Conservation (phyloP, 2,888 invertebrate genomes). For the Syritta pipiens region DNA sequence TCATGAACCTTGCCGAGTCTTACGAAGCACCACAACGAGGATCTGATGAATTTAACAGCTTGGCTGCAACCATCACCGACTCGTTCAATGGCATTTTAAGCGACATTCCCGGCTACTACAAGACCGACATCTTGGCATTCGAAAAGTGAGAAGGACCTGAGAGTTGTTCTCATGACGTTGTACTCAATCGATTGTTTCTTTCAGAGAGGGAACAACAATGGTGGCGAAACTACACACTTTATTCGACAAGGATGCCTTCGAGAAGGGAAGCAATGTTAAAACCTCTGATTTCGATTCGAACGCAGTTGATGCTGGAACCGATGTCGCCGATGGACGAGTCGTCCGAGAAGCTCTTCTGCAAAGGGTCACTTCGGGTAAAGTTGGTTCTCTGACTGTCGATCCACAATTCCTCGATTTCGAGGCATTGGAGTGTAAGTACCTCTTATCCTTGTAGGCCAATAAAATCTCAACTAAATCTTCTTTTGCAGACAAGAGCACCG, state of each 20-base stretch:
- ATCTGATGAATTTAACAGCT: constrained; percentile 86
- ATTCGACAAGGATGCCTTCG: constrained; percentile 85
- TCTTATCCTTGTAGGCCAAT: background rate
- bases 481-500: constrained; percentile 65
- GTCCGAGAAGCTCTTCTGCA: constrained; percentile 84
- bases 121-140: constrained; percentile 85
- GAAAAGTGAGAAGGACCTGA: constrained; percentile 87
- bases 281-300: constrained; percentile 68
- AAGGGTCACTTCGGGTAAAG: constrained; percentile 85
- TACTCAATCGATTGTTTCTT: no score
- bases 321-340: constrained; percentile 73
- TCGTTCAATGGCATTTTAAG: constrained; percentile 83
- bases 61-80: constrained; percentile 84
- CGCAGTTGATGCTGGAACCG: constrained; percentile 69
- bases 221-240: constrained; percentile 88
- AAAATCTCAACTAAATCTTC: background rate
- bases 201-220: constrained; percentile 83
- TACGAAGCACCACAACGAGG: constrained; percentile 87
- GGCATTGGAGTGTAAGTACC: constrained; percentile 84
- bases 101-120: constrained; percentile 86
- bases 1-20: constrained; percentile 88
- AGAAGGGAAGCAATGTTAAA: constrained; percentile 81
- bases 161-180: no score
- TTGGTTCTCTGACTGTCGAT: constrained; percentile 90
- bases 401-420: constrained; percentile 88